phyloP scores from a whole-genome alignment of 1,140 invertebrate genomes.

The Drosophila pachea region DNA sequence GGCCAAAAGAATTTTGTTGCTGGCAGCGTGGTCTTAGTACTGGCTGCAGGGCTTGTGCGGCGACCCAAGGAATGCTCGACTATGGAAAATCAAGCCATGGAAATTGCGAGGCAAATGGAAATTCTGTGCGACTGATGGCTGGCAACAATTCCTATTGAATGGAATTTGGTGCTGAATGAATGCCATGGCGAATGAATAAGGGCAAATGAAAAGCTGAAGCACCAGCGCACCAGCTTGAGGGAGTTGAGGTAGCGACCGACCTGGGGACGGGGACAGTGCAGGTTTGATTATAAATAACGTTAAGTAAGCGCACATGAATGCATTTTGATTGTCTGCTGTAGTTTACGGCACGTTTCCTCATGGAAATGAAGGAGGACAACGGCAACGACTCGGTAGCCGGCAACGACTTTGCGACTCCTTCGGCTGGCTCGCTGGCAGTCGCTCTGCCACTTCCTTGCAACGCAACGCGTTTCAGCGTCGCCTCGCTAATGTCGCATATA shows the following conservation, averaged over 20 bases:
- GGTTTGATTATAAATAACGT: slow-evolving; percentile 73
- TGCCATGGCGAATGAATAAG: slow-evolving; percentile 20
- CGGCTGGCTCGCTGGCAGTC: slow-evolving; percentile 4
- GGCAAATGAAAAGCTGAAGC: slow-evolving; percentile 25
- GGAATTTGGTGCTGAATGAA: slow-evolving; percentile 61
- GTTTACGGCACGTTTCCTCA: slow-evolving; percentile 70
- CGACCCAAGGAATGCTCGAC: slow-evolving; percentile 21
- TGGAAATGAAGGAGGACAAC: slow-evolving; percentile 59
- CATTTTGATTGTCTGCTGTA: slow-evolving; percentile 74
- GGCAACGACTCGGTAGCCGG: slow-evolving; percentile 15
- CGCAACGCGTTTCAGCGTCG: no score
- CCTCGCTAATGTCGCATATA: slow-evolving; percentile 62
- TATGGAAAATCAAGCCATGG: slow-evolving; percentile 20
- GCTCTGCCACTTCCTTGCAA: slow-evolving; percentile 63
- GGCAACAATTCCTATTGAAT: slow-evolving; percentile 64
- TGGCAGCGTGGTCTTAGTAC: slow-evolving; percentile 1
- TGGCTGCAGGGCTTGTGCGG: slow-evolving; percentile 4
- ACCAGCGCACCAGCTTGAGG: neutral
- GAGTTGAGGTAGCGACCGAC: neutral
- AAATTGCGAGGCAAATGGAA: slow-evolving; percentile 36
- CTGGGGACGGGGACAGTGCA: neutral
- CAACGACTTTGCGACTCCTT: slow-evolving; percentile 4
- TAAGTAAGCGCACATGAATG: slow-evolving; percentile 74
- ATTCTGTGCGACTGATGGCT: slow-evolving; percentile 37
- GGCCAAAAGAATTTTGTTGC: slow-evolving; percentile 21